Conservation (phyloP, 2,797 vertebrate genomes). For the Merluccius polli region DNA sequence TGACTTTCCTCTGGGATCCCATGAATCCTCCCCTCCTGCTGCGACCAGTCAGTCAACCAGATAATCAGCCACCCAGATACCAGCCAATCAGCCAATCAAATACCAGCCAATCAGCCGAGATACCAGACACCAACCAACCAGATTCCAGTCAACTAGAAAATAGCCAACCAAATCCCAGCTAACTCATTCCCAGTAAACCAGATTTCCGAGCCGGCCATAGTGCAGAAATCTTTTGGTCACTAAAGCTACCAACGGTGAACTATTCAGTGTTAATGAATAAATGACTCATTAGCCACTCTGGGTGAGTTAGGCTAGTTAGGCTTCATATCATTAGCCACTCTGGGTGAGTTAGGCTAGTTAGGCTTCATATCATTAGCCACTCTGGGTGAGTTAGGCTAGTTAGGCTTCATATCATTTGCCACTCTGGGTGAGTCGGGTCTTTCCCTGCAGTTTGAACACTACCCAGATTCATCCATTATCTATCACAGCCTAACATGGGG, state of each 20-base stretch:
- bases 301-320: too few relatives aligned
- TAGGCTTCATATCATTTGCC: background rate
- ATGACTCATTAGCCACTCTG: background rate
- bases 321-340: too few relatives aligned
- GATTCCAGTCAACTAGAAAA: background rate
- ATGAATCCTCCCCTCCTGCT: background rate
- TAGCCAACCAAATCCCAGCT: too few relatives aligned
- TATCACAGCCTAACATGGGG: conserved; percentile 24
- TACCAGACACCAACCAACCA: background rate
- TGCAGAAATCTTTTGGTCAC: background rate
- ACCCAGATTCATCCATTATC: conserved; percentile 36
- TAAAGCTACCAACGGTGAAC: background rate
- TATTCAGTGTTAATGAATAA: background rate
- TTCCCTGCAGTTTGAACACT: conserved; percentile 45
- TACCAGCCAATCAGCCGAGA: too few relatives aligned
- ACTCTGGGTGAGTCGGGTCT: conserved; percentile 4
- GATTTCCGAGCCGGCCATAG: background rate
- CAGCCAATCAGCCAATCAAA: background rate
- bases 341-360: background rate
- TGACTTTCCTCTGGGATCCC: background rate
- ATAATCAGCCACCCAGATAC: too few relatives aligned
- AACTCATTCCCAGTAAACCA: background rate
- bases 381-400: conserved; percentile 25
- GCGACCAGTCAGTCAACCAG: too few relatives aligned
- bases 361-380: background rate